phyloP scores from a whole-genome alignment of 35 echinoderm and acorn worm species.

The Strongylocentrotus purpuratus region DNA sequence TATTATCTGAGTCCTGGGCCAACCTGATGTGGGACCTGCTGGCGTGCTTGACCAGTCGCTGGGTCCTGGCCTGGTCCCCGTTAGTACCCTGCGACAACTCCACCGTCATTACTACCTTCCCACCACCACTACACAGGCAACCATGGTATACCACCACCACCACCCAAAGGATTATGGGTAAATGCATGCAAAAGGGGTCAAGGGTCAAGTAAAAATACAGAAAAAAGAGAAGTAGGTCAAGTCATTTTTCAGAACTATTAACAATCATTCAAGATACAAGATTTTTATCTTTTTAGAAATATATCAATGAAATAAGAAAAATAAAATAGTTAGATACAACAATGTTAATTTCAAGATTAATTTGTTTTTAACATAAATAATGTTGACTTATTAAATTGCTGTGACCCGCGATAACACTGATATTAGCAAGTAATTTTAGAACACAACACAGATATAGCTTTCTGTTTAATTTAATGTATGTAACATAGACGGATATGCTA shows the following conservation, averaged over 20 bases:
- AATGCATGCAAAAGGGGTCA: conserved; percentile 14
- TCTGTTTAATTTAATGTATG: too few species aligned
- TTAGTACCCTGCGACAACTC: neutral
- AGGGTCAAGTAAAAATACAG: neutral
- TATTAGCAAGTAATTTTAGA: too few species aligned
- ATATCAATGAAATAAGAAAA: neutral
- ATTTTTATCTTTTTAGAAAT: too few species aligned
- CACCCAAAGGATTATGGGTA: conserved; percentile 19
- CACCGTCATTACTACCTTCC: conserved; percentile 43
- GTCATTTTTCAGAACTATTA: neutral
- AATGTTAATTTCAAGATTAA: neutral
- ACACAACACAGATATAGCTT: too few species aligned
- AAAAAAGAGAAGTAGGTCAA: conserved; percentile 15
- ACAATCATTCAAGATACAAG: neutral
- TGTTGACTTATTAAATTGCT: neutral
- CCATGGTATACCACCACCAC: neutral
- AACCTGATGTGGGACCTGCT: conserved; percentile 47
- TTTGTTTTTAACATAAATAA: neutral
- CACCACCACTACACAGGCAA: conserved; percentile 14
- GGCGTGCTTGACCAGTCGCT: conserved; percentile 34
- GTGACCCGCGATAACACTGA: too few species aligned
- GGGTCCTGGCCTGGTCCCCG: neutral
- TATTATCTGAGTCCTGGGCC: neutral
- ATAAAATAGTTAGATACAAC: neutral
- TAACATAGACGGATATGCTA: too few species aligned